A percentile compares a stretch with the other conserved stretches of the same genome.
These are phyloP conservation scores for Leptinotarsa lineolata DNA, from an alignment of 1,140 invertebrate genomes.

Conservation along the genomic window DNA sequence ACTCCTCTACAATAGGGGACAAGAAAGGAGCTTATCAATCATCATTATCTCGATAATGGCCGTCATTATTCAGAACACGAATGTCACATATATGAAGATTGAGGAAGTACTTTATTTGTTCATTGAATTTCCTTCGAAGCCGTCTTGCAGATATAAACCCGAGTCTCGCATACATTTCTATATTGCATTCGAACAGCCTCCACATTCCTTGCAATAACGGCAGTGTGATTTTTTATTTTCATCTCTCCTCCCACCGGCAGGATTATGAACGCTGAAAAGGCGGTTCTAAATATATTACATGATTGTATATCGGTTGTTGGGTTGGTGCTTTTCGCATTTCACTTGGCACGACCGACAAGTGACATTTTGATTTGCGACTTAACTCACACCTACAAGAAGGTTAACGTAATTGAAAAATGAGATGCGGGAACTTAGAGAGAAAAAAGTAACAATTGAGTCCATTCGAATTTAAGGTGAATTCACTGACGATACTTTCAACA, in stretches of 20 bases:
- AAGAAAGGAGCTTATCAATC: not conserved
- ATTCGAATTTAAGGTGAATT: too few relatives aligned
- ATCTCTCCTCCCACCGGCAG: constrained; percentile 4
- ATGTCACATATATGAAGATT: not conserved
- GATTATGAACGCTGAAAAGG: constrained; percentile 19
- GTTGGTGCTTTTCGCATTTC: not conserved
- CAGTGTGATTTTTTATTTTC: constrained; percentile 3
- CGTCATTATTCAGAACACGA: not conserved
- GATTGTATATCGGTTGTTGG: constrained; percentile 8
- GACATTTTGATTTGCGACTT: not conserved
- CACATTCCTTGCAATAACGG: constrained; percentile 11
- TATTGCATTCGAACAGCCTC: constrained; percentile 6
- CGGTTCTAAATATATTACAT: constrained; percentile 15
- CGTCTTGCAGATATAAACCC: not conserved
- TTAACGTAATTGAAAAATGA: not conserved
- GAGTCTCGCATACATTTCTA: not conserved
- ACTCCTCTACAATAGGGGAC: not conserved
- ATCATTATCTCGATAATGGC: not conserved
- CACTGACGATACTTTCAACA: too few relatives aligned
- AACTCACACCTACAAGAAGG: not conserved
- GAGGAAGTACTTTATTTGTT: constrained; percentile 5
- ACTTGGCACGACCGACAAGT: not conserved
- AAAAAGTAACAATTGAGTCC: too few relatives aligned
- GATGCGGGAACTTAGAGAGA: too few relatives aligned
- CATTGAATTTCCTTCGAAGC: constrained; percentile 1